Conservation (phyloP, 2,113 vertebrate species). For the Trematomus loennbergii region DNA sequence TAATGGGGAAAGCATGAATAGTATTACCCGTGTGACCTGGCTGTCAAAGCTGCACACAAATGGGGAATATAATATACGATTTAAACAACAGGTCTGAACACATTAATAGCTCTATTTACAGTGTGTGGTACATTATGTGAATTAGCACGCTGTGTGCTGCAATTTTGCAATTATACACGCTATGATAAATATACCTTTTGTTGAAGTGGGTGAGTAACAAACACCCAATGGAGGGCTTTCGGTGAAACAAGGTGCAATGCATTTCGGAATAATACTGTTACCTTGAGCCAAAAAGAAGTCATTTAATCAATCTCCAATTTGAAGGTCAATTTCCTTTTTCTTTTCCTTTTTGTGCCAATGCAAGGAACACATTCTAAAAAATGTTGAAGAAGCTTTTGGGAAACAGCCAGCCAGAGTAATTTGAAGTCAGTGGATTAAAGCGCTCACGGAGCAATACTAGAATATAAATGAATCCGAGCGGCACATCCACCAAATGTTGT, state of each 20-base stretch:
- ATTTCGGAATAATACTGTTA: too few relatives aligned
- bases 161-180: neutral
- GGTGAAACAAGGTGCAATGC: neutral
- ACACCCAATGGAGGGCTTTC: neutral
- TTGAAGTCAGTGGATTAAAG: neutral
- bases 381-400: neutral
- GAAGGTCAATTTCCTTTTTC: neutral
- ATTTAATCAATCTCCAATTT: neutral
- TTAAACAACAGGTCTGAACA: neutral
- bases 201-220: slow-evolving; percentile 3
- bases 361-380: too few relatives aligned
- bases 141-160: neutral
- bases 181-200: slow-evolving; percentile 1
- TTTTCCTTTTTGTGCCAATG: neutral
- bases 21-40: neutral
- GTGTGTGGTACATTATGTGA: neutral
- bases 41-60: neutral
- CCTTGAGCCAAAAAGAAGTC: too few relatives aligned
- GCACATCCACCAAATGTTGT: neutral
- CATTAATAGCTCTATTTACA: neutral
- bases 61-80: too few relatives aligned
- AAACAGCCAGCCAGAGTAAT: neutral
- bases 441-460: neutral
- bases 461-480: neutral
- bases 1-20: neutral